Evolutionary conservation across 2,888 invertebrate genomes (phyloP), one percentile per base, ranked within the genome.

Genomic region (Drosophila colorata): DNA sequence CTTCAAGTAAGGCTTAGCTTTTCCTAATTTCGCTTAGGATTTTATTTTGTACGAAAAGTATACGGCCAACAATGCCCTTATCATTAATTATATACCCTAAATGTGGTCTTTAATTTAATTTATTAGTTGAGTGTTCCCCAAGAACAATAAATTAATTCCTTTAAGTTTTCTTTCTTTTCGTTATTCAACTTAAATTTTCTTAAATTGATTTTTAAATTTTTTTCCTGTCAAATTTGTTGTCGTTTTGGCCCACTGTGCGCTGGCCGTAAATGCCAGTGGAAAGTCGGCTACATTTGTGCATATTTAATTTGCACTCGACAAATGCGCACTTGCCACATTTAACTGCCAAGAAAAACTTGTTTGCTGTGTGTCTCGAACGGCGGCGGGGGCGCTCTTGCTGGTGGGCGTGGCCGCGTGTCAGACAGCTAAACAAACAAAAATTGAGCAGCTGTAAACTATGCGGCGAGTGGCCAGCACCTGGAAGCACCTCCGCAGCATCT

Each of bases 301-400:
- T 88, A 87, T 89, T 88, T 89, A 84, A 88, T 88, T 85, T 88
- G 76, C 78, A 87, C 87, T 88, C 70, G 47, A 72, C 65, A 69
- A 82, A 81, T 69, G 65, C 71, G 78, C 81, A 80, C 87, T 87
- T 77, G 47, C 76, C 59, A 44, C 52, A 64, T 64, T 66, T 66
- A 56, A 72, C 38, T 53, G 56, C 56, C 41, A 59, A 47, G 59
- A 59, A 63, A 53, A 63, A 57, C 63, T 52, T 41, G 43, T 20
- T 43, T 37, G 37, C 25, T 18, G 37, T 35, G 38, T 11, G 9
- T 6, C 14, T 13, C 20, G n/a, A 11, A 7, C 7, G 23, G 23
- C 5, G 23, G 28, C 3, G 28, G 28, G 9, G 9, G 28, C 28
- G 9, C 28, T 28, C 9, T 9, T n/a, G 8, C 31, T 1, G n/a